Evolutionary conservation across 2,888 invertebrate species (phyloP).

Genomic region (Plagodis pulveraria): DNA sequence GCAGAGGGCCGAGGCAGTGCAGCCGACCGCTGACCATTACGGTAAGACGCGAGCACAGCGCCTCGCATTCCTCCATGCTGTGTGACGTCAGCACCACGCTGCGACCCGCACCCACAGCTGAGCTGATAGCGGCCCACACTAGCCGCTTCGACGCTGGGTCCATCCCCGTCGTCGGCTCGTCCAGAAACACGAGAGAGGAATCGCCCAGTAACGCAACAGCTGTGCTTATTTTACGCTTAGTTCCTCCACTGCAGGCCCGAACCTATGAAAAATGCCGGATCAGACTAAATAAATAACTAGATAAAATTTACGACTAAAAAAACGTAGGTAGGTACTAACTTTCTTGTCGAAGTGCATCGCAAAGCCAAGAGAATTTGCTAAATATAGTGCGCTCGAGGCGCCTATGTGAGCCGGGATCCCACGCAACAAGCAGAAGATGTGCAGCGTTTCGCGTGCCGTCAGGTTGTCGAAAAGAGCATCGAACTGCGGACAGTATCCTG

Average conservation of each 20-base stretch:
- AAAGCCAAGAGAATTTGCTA: conserved; percentile 85
- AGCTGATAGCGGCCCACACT: conserved; percentile 89
- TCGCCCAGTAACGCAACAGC: conserved; percentile 89
- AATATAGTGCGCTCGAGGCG: conserved; percentile 63
- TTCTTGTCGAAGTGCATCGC: conserved; percentile 86
- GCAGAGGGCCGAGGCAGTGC: conserved; percentile 89
- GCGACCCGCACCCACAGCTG: conserved; percentile 86
- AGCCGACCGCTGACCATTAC: conserved; percentile 92
- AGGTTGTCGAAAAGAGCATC: conserved; percentile 89
- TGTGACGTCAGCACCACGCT: conserved; percentile 88
- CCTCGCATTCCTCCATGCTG: conserved; percentile 93
- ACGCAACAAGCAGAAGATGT: conserved; percentile 87
- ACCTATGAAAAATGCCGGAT: conserved; percentile 53
- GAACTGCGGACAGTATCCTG: conserved; percentile 91
- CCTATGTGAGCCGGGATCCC: conserved; percentile 84
- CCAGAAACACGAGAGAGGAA: conserved; percentile 88
- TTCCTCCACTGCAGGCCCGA: conserved; percentile 89
- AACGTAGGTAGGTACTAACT: conserved; percentile 52
- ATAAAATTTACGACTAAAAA: not conserved
- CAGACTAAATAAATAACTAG: not conserved
- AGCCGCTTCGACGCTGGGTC: conserved; percentile 92
- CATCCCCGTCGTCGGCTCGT: conserved; percentile 90
- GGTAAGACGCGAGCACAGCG: conserved; percentile 90
- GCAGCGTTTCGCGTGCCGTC: conserved; percentile 88
- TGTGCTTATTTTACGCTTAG: conserved; percentile 90